phyloP scores from a whole-genome alignment of 2,113 vertebrate genomes.

The Cynoglossus semilaevis region DNA sequence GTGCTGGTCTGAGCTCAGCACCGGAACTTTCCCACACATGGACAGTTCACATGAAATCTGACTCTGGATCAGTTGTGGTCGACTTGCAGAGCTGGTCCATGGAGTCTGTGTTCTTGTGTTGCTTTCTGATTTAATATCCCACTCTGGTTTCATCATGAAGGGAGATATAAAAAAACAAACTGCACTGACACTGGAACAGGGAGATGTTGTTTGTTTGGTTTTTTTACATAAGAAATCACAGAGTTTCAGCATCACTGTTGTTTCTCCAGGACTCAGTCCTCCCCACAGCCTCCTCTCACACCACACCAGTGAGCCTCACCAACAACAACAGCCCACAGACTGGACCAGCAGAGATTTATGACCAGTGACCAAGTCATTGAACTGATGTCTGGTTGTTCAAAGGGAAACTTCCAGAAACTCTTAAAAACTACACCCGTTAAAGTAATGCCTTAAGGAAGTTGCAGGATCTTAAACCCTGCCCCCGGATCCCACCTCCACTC shows the following conservation, averaged over 20 bases:
- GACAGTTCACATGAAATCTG: constrained; percentile 1
- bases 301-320: not conserved
- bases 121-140: constrained; percentile 54
- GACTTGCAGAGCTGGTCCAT: not conserved
- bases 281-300: not conserved
- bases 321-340: not conserved
- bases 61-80: constrained; percentile 28
- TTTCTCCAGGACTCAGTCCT: too few relatives aligned
- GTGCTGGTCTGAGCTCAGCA: constrained; percentile 48
- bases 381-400: not conserved
- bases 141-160: constrained; percentile 53
- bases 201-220: too few relatives aligned
- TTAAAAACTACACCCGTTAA: constrained; percentile 13
- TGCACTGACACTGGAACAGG: not conserved
- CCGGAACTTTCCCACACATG: not conserved
- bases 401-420: constrained; percentile 14
- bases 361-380: not conserved
- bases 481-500: constrained; percentile 36
- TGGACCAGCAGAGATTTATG: not conserved
- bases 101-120: not conserved
- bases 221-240: too few relatives aligned
- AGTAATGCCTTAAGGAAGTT: constrained; percentile 4
- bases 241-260: too few relatives aligned
- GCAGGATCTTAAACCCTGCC: constrained; percentile 20
- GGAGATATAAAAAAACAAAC: not conserved